phyloP scores from a whole-genome alignment of 1,140 invertebrate species.

The Sminthurides bifidus region DNA sequence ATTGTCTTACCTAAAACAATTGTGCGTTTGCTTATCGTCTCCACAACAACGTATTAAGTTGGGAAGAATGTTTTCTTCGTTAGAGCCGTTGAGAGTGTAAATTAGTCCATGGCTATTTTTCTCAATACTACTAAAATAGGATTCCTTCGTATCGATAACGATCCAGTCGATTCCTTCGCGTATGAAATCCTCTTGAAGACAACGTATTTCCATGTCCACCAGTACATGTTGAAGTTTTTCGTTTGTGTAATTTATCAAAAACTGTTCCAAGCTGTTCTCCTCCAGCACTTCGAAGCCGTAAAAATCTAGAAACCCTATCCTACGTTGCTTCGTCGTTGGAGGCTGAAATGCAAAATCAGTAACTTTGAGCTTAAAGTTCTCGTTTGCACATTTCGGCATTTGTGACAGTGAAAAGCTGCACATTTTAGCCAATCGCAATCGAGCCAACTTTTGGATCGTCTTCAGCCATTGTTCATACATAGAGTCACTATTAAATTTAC shows the following conservation, averaged over 20 bases:
- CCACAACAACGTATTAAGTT: not conserved
- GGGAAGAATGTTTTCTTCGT: not conserved
- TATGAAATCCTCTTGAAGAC: conserved; percentile 74
- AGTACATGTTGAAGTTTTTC: conserved; percentile 75
- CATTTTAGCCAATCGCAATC: no score
- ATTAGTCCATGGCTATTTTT: no score
- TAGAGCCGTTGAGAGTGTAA: no score
- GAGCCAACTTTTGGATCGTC: no score
- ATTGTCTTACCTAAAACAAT: not conserved
- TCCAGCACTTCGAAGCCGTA: conserved; percentile 79
- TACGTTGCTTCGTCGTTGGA: not conserved
- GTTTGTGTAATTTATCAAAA: conserved; percentile 78
- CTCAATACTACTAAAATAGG: conserved; percentile 1
- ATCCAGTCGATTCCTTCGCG: conserved; percentile 61
- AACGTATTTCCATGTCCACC: conserved; percentile 51
- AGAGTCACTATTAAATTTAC: no score
- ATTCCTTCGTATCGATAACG: conserved; percentile 39
- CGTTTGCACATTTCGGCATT: no score
- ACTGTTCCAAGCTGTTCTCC: conserved; percentile 57
- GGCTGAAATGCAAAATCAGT: not conserved
- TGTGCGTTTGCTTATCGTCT: not conserved
- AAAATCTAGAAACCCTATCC: conserved; percentile 55
- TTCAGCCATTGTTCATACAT: no score
- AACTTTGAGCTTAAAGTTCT: no score
- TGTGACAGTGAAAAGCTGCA: no score